Conservation (phyloP, 2,797 vertebrate species). For the Tympanoctomys barrerae region DNA sequence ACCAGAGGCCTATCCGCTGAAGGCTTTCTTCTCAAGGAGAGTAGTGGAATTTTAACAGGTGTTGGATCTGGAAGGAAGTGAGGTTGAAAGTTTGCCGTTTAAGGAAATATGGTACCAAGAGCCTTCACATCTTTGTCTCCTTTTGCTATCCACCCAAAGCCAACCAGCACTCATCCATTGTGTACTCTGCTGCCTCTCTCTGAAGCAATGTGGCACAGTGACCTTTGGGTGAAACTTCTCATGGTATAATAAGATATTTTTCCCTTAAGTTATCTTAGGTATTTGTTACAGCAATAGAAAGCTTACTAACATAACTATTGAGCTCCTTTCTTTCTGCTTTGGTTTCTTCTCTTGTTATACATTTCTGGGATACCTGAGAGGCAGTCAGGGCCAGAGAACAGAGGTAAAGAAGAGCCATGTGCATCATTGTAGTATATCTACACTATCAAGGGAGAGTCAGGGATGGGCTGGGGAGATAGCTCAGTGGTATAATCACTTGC, state of each 20-base stretch:
- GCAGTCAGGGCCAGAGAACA: neutral
- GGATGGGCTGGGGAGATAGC: no score
- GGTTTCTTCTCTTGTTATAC: neutral
- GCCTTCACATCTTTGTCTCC: no score
- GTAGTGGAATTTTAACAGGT: neutral
- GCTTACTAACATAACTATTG: neutral
- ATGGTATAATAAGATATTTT: neutral
- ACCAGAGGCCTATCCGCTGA: no score
- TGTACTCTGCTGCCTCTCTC: fast-evolving
- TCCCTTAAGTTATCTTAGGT: neutral
- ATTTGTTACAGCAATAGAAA: neutral
- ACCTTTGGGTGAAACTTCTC: neutral
- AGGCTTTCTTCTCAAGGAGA: neutral
- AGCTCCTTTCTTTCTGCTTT: neutral
- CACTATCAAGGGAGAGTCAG: neutral
- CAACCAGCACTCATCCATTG: neutral
- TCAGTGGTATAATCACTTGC: no score
- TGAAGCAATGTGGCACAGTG: neutral
- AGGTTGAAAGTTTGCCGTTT: no score
- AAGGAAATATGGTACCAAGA: neutral
- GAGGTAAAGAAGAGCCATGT: neutral
- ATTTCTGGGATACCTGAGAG: neutral
- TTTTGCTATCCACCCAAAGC: no score
- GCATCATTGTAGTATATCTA: neutral
- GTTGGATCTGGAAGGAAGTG: neutral